A percentile compares a stretch with the other conserved stretches of the same genome.
Conservation (phyloP, 2,888 invertebrate species). For the Epirrhoe tristata region DNA sequence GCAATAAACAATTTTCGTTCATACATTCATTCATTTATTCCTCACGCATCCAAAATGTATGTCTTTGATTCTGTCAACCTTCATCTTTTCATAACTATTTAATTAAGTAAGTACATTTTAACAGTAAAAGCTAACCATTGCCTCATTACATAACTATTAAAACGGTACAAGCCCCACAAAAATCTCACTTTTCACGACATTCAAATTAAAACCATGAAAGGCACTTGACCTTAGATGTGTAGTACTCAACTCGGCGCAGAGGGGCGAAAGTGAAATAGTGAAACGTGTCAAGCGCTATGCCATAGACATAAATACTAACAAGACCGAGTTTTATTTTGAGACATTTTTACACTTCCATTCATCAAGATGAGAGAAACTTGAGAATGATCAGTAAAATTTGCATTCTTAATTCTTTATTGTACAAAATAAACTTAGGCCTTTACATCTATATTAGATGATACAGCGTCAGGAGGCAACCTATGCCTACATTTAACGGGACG, state of each 20-base stretch:
- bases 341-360: slow-evolving; percentile 3
- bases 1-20: too few species aligned
- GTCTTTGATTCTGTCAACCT: too few species aligned
- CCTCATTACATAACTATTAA: slow-evolving; percentile 12
- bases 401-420: too few species aligned
- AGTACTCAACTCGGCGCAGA: slow-evolving; percentile 35
- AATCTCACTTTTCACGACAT: slow-evolving; percentile 47
- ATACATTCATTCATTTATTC: too few species aligned
- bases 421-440: too few species aligned
- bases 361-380: too few species aligned
- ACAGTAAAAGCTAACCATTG: not conserved
- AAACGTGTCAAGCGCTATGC: slow-evolving; percentile 74
- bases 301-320: slow-evolving; percentile 36
- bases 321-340: slow-evolving; percentile 14
- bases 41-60: too few species aligned
- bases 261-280: slow-evolving; percentile 63
- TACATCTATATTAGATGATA: too few species aligned
- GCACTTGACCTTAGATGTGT: slow-evolving; percentile 53
- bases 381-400: too few species aligned
- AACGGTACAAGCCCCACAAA: slow-evolving; percentile 17
- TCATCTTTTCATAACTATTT: too few species aligned
- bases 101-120: not conserved
- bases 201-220: slow-evolving; percentile 50
- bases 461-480: too few species aligned
- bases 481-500: too few species aligned